phyloP scores from a whole-genome alignment of 2,113 vertebrate genomes.

The Bolborhynchus lineola region DNA sequence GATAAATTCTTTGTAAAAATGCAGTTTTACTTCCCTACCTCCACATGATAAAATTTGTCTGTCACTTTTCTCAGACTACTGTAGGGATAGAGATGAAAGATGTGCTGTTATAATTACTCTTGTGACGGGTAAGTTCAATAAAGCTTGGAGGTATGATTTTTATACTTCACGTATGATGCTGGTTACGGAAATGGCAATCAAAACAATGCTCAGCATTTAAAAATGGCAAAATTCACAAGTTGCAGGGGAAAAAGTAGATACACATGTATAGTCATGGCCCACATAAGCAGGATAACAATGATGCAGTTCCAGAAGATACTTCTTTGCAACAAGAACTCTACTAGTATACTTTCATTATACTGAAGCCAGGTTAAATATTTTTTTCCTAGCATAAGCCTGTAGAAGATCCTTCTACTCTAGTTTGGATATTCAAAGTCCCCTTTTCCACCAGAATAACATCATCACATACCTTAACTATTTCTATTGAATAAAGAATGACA shows the following conservation, averaged over 20 bases:
- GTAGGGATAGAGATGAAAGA: background rate
- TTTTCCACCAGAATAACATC: background rate
- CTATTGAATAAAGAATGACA: background rate
- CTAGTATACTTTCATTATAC: background rate
- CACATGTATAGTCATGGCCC: background rate
- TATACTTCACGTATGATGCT: background rate
- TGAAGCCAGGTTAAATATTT: background rate
- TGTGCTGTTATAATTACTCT: background rate
- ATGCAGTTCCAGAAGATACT: background rate
- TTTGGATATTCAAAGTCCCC: background rate
- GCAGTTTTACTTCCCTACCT: background rate
- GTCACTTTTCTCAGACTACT: background rate
- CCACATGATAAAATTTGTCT: background rate
- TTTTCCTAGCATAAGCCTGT: background rate
- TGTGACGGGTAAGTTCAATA: background rate
- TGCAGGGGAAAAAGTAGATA: background rate
- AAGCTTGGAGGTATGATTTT: background rate
- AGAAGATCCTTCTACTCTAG: background rate
- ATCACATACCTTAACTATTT: background rate
- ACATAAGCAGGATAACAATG: background rate
- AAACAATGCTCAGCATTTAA: background rate
- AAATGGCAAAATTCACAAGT: background rate
- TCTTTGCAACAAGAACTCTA: background rate
- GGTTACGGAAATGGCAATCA: background rate
- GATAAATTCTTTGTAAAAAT: background rate